Evolutionary conservation across 2,797 vertebrate genomes (phyloP).

Genomic region (Mycteria americana): DNA sequence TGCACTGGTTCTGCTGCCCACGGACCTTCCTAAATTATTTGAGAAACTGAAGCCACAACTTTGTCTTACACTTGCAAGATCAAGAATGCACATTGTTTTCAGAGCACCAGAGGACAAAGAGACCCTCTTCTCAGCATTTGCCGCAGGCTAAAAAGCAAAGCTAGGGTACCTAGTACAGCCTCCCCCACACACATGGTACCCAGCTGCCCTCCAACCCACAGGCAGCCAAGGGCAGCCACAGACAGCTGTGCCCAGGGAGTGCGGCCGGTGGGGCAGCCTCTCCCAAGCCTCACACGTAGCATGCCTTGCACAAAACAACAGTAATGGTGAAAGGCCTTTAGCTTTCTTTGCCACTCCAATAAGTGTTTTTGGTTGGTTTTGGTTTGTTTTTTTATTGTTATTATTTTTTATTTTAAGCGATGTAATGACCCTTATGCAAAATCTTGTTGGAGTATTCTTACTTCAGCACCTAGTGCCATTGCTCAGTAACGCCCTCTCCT

Average conservation of each 20-base stretch:
- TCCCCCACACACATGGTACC: fast-evolving
- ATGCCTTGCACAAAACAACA: not conserved
- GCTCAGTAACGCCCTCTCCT: not conserved
- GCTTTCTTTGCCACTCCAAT: not conserved
- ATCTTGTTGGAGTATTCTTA: not conserved
- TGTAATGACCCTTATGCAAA: not conserved
- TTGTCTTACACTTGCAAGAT: not conserved
- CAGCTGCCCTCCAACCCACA: not conserved
- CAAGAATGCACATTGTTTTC: too few species aligned
- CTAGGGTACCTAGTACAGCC: too few species aligned
- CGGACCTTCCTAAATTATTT: not conserved
- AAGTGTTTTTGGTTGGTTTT: not conserved
- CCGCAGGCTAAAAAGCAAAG: not conserved
- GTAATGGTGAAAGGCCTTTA: not conserved
- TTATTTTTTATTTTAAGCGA: not conserved
- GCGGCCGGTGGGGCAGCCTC: fast-evolving
- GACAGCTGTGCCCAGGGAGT: fast-evolving
- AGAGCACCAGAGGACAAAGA: not conserved
- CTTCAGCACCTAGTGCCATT: not conserved
- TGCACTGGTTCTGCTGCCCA: not conserved
- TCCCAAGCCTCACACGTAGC: fast-evolving
- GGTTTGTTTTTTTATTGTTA: not conserved
- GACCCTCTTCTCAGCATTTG: not conserved
- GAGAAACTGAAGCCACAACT: not conserved
- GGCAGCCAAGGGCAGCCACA: too few species aligned